Evolutionary conservation across 53 echinoderm and acorn worm genomes (phyloP), one percentile per base, ranked within the genome.

Genomic region (Mesocentrotus franciscanus): DNA sequence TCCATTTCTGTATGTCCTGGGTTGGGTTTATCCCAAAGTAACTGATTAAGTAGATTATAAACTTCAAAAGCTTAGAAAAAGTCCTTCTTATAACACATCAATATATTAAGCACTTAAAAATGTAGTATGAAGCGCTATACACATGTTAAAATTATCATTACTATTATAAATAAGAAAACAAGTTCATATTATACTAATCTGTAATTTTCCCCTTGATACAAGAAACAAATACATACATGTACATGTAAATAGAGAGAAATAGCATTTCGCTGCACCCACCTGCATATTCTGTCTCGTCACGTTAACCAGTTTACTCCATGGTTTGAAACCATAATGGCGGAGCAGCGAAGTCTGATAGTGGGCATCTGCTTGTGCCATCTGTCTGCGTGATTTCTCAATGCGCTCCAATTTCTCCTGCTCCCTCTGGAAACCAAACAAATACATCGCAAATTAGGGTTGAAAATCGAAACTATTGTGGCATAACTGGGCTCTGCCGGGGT

Each of bases 381-480:
- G 96, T 78, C 89, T 89, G 10, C 78, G 91, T 74, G 97, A 29
- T 39, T 92, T 96, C 64, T 98, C 96, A 1, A 98, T 71, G 70
- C 97, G 95, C 61, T 96, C 95, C 61, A 97, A 95, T 60, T 97
- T 99, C 62, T 98, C 98, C 36, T 95, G 9, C 90, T 98, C 98
- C 90, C 96, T 96, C 98, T 98, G 93, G 33, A 32, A 70, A 30
- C 5, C 20, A 93, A 93, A 61, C 0, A 33, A 94, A 74, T 1
- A 0, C 6, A n/a, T 71, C 71, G 26, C n/a, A 49, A 49, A 49
- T 71, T 71, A 79, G 17, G 17, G 26, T 79, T 34, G 13, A 34
- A 79, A 84, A 32, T 42, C 49, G 42, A 39, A 16, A 81, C 14
- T 36, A n/a, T n/a, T n/a, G n/a, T n/a, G n/a, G n/a, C n/a, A n/a